Evolutionary conservation across 2,797 vertebrate genomes (phyloP).

Genomic region (Oceanodroma leucorhoa): DNA sequence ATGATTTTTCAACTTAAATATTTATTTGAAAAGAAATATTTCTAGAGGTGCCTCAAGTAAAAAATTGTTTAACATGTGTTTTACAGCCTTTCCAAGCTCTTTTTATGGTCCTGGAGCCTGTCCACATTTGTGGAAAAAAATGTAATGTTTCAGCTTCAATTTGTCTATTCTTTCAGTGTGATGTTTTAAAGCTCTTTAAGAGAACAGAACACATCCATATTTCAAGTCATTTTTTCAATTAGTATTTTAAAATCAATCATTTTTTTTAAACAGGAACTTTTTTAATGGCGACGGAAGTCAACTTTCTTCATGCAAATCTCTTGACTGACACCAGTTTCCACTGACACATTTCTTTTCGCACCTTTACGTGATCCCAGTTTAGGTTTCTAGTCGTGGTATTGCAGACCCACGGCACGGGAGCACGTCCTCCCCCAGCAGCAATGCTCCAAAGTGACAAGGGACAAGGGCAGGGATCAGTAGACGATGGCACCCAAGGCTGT

Average conservation of each 20-base stretch:
- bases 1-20: background rate
- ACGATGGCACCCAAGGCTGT: accelerated
- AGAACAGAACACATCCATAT: background rate
- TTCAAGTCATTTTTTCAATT: background rate
- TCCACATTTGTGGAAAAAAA: slow-evolving; percentile 53
- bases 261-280: background rate
- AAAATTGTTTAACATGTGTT: slow-evolving; percentile 39
- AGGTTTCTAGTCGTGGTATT: accelerated
- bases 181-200: background rate
- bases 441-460: accelerated
- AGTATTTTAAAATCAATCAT: background rate
- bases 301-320: background rate
- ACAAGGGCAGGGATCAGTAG: background rate
- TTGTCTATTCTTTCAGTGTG: slow-evolving; percentile 4
- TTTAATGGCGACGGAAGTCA: background rate
- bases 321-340: background rate
- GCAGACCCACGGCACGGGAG: accelerated
- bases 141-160: background rate
- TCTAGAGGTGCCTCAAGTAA: slow-evolving; percentile 42
- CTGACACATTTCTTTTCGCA: accelerated
- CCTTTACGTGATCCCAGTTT: accelerated
- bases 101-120: slow-evolving; percentile 32
- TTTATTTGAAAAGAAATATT: slow-evolving; percentile 4
- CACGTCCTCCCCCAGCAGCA: background rate
- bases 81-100: slow-evolving; percentile 25